Evolutionary conservation across 2,113 vertebrate species (phyloP).

Genomic region (human (Homo sapiens)): DNA sequence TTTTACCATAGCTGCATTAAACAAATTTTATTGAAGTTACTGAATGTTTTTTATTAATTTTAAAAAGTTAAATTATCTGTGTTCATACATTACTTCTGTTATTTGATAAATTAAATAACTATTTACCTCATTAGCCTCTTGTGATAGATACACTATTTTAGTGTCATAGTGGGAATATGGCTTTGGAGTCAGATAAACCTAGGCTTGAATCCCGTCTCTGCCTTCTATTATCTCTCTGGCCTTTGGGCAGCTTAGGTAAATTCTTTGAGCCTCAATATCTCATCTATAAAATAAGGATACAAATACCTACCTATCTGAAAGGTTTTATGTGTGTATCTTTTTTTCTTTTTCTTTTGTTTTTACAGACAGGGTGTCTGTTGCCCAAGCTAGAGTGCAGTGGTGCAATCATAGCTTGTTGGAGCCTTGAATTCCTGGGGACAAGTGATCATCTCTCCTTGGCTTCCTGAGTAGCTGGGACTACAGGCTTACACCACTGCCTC

Average conservation of each 20-base stretch:
- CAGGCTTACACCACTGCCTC: no score
- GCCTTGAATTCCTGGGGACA: no score
- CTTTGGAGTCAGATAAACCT: background rate
- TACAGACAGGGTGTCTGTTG: no score
- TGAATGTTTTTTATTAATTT: background rate
- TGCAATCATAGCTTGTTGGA: no score
- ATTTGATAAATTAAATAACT: background rate
- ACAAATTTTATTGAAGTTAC: background rate
- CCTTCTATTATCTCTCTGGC: background rate
- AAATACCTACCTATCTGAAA: background rate
- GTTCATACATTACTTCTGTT: background rate
- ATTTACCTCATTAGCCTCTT: background rate
- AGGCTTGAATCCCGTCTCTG: background rate
- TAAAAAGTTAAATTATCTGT: conserved; percentile 6
- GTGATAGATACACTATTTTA: background rate
- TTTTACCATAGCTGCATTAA: background rate
- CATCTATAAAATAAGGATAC: background rate
- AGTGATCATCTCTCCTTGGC: no score
- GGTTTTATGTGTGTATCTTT: background rate
- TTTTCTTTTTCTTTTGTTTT: no score
- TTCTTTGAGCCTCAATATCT: background rate
- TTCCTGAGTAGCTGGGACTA: no score
- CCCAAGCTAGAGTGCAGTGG: no score
- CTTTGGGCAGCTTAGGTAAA: background rate
- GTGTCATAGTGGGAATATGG: background rate